phyloP scores from a whole-genome alignment of 2,113 vertebrate genomes.

The Scytalopus superciliaris region DNA sequence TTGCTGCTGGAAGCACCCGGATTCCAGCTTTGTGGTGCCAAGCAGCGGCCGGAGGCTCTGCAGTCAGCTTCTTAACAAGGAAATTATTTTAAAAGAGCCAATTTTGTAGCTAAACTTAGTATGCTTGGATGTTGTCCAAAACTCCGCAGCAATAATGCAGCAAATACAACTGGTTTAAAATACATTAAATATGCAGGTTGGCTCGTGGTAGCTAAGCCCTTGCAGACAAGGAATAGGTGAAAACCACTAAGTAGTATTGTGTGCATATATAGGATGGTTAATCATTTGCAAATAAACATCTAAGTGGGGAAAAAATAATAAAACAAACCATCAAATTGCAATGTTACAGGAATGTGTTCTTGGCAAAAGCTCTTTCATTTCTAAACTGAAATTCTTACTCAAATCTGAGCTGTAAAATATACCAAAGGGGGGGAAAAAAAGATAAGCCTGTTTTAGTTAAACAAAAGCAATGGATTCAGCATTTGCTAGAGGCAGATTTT shows the following conservation, averaged over 20 bases:
- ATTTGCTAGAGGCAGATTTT: slow-evolving; percentile 34
- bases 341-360: slow-evolving; percentile 39
- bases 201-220: not conserved
- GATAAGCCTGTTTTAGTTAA: slow-evolving; percentile 42
- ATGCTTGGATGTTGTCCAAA: slow-evolving; percentile 10
- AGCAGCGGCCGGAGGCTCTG: not conserved
- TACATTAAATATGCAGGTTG: slow-evolving; percentile 11
- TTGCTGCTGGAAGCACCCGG: not conserved
- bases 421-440: not conserved
- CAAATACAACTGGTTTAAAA: slow-evolving; percentile 34
- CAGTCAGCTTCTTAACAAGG: slow-evolving; percentile 53
- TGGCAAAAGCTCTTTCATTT: slow-evolving; percentile 29
- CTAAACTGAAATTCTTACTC: not conserved
- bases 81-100: slow-evolving; percentile 57
- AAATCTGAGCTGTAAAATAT: slow-evolving; percentile 16
- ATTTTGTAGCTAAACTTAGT: slow-evolving; percentile 59
- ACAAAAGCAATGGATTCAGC: slow-evolving; percentile 52
- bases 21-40: not conserved
- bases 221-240: slow-evolving; percentile 3
- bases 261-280: not conserved
- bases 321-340: slow-evolving; percentile 30
- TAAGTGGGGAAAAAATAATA: not conserved
- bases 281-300: slow-evolving; percentile 51
- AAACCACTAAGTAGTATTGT: not conserved
- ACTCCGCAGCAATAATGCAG: not conserved